These are phyloP conservation scores for Penaeus chinensis DNA, from an alignment of 1,140 invertebrate genomes.

Conservation along the genomic window DNA sequence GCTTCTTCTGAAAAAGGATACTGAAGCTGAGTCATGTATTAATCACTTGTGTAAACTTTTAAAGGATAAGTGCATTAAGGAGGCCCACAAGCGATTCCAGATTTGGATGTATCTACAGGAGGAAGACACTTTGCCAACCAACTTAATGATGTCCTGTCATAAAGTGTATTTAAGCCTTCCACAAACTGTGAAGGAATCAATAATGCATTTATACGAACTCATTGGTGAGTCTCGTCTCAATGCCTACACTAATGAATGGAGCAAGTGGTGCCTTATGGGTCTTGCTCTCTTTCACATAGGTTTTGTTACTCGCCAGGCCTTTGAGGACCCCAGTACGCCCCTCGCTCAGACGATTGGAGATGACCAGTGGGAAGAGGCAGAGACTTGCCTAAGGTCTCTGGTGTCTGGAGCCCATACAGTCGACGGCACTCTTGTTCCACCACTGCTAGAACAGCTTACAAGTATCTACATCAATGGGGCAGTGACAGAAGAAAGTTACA, in stretches of 20 bases:
- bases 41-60: conserved; percentile 36
- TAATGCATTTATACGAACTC: conserved; percentile 51
- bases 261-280: conserved; percentile 57
- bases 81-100: conserved; percentile 55
- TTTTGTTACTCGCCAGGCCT: conserved; percentile 55
- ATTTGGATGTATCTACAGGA: conserved; percentile 50
- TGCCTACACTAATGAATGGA: conserved; percentile 47
- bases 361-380: conserved; percentile 58
- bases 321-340: conserved; percentile 40
- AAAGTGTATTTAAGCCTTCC: conserved; percentile 47
- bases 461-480: conserved; percentile 33
- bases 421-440: conserved; percentile 25
- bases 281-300: conserved; percentile 59
- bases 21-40: conserved; percentile 24
- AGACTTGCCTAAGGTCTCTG: conserved; percentile 34
- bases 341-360: conserved; percentile 47
- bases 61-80: conserved; percentile 24
- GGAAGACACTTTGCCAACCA: conserved; percentile 40
- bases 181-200: conserved; percentile 47
- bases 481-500: conserved; percentile 43
- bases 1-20: conserved; percentile 53
- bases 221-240: conserved; percentile 56
- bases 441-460: conserved; percentile 20
- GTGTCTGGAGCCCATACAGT: conserved; percentile 19
- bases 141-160: conserved; percentile 43